These are phyloP conservation scores for Cryptophagus acutangulus DNA, from an alignment of 2,888 invertebrate species.

Conservation along the genomic window DNA sequence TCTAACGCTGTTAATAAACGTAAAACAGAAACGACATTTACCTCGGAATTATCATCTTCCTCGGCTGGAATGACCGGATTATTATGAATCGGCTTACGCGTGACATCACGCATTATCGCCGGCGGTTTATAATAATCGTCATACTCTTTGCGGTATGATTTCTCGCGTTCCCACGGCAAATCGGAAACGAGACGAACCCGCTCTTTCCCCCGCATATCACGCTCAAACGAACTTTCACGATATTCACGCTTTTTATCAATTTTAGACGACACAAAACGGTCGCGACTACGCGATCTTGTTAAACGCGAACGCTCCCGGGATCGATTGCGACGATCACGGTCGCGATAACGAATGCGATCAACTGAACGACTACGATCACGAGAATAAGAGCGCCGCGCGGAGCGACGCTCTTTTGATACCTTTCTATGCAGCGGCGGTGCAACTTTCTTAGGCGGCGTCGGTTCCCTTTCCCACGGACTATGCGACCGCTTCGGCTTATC, in stretches of 20 bases:
- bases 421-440: constrained; percentile 3
- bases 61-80: constrained; percentile 28
- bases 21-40: constrained; percentile 62
- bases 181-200: constrained; percentile 34
- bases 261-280: background rate
- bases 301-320: background rate
- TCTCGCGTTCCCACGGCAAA: constrained; percentile 36
- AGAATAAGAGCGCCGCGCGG: constrained; percentile 10
- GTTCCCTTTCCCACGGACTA: constrained; percentile 46
- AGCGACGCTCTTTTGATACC: constrained; percentile 8
- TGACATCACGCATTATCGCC: constrained; percentile 40
- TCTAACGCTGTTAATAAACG: constrained; percentile 76
- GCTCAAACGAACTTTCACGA: constrained; percentile 31
- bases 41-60: constrained; percentile 52
- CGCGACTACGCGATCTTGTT: constrained; percentile 12
- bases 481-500: constrained; percentile 33
- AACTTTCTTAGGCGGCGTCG: constrained; percentile 13
- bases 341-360: background rate
- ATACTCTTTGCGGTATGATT: constrained; percentile 18
- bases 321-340: background rate
- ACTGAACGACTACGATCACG: background rate
- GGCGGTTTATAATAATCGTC: constrained; percentile 39
- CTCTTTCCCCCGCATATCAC: constrained; percentile 31
- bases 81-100: constrained; percentile 30
- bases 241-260: too few species aligned